Evolutionary conservation across 1,140 invertebrate species (phyloP), one percentile per base, ranked within the genome.

Genomic region (Drosophila repleta): DNA sequence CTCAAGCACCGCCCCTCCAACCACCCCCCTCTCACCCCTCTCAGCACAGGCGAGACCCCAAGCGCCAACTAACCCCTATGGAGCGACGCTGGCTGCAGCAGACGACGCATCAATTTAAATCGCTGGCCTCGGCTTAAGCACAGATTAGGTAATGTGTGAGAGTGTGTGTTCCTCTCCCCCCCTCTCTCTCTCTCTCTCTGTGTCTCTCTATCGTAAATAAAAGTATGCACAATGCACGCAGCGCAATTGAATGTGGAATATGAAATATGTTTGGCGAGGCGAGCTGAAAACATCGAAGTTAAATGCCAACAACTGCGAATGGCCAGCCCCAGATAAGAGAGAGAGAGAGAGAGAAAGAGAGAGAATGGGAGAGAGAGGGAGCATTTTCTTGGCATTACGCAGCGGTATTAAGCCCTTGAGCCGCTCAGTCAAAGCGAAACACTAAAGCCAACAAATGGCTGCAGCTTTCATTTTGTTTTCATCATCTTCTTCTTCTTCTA

Each of bases 91-190:
- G 4, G 24, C 4, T 24, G 2, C 17, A 13, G 24, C 41, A n/a
- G 20, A 6, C 20, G n/a, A 17, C 15, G 49, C 62, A 65, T 56
- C 69, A 52, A 52, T 72, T 67, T 72, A 72, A 72, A 72, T 60
- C 49, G 63, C 39, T 67, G 53, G 68, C 62, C 63, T 67, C 66
- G 60, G 69, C 69, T 65, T 71, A 71, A 66, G 68, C 68, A 48
- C 53, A 66, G 62, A 71, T 71, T 71, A 71, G 53, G 29, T 52
- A 63, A 43, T 64, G n/a, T 39, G 10, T 57, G n/a, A n/a, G n/a
- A n/a, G 7, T 29, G 29, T 2, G 2, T 24, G 24, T 4, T 24
- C 4, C 24, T 24, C 24, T 24, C 24, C 24, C 4, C 24, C 4
- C 24, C 24, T 24, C 24, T 3, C 24, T 4, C 24, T 24, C 24